phyloP scores from a whole-genome alignment of 2,888 invertebrate genomes.

The Bruchidius siliquastri region DNA sequence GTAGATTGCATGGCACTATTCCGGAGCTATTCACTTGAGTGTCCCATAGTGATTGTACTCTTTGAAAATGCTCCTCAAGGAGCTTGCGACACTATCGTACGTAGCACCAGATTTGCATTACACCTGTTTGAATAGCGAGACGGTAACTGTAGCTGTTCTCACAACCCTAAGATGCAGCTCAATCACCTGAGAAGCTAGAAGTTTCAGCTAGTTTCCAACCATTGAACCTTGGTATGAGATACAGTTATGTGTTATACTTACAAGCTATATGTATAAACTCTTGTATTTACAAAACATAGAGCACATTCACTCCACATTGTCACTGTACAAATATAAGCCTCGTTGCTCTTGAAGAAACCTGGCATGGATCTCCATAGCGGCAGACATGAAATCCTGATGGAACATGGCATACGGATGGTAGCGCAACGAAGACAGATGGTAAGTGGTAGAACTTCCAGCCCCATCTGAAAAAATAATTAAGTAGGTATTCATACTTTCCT shows the following conservation, averaged over 20 bases:
- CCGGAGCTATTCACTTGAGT: too few relatives aligned
- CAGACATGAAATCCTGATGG: conserved; percentile 25
- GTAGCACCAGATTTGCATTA: too few relatives aligned
- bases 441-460: conserved; percentile 12
- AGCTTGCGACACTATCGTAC: too few relatives aligned
- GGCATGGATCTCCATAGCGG: conserved; percentile 28
- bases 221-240: background rate
- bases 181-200: too few relatives aligned
- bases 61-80: too few relatives aligned
- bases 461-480: conserved; percentile 16
- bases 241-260: background rate
- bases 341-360: conserved; percentile 35
- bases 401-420: conserved; percentile 22
- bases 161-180: too few relatives aligned
- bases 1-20: too few relatives aligned
- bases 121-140: too few relatives aligned
- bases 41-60: too few relatives aligned
- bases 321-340: conserved; percentile 31
- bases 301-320: conserved; percentile 12
- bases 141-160: too few relatives aligned
- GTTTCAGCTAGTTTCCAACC: background rate
- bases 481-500: background rate
- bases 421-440: conserved; percentile 7
- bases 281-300: background rate
- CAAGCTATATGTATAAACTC: background rate